A percentile compares a stretch with the other conserved stretches of the same genome.
phyloP scores from a whole-genome alignment of 2,113 vertebrate species.

The Phaethornis superciliosus region DNA sequence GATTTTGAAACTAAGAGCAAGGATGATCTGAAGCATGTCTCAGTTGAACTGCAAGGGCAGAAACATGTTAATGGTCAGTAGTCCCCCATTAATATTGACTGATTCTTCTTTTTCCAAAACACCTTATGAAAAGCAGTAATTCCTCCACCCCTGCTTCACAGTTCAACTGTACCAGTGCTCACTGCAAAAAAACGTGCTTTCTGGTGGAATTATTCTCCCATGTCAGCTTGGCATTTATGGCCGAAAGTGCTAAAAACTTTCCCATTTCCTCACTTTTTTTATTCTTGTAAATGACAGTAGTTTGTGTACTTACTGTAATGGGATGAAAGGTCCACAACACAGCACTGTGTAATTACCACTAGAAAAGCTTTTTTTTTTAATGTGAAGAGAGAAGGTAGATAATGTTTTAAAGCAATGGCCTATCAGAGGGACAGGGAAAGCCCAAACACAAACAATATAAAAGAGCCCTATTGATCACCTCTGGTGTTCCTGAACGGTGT shows the following conservation, averaged over 20 bases:
- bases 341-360: constrained; percentile 57
- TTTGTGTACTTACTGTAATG: constrained; percentile 60
- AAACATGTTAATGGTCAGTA: not conserved
- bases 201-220: not conserved
- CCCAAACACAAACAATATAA: not conserved
- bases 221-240: not conserved
- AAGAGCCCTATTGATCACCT: not conserved
- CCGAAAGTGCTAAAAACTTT: not conserved
- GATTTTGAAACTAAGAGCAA: not conserved
- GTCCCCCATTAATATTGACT: not conserved
- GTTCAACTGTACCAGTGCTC: not conserved
- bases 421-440: not conserved
- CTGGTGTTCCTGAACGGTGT: not conserved
- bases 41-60: not conserved
- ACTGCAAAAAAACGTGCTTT: not conserved
- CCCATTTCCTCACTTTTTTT: constrained; percentile 40
- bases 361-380: constrained; percentile 31
- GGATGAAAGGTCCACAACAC: constrained; percentile 57
- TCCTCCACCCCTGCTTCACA: not conserved
- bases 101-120: not conserved
- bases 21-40: not conserved
- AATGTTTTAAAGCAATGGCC: constrained; percentile 63
- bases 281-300: constrained; percentile 51
- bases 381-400: constrained; percentile 49
- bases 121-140: not conserved